Percentiles rank a stretch among this genome's conserved stretches.
Evolutionary conservation across 2,113 vertebrate species (phyloP).

Genomic region (Dissostichus mawsoni): DNA sequence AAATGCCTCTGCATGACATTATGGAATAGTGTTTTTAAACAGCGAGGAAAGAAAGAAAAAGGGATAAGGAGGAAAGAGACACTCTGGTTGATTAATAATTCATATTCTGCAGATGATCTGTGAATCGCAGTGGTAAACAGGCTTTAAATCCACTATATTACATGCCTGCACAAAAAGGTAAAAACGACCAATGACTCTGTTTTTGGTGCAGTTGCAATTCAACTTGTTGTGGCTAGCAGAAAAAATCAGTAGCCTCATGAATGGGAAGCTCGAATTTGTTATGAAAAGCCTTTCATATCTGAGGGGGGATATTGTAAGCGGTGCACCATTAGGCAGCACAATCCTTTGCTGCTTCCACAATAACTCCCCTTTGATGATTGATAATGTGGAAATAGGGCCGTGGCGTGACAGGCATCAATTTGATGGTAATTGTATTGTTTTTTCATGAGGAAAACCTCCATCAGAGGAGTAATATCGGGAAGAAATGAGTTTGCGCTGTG

Average conservation of each 20-base stretch:
- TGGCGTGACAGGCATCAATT: constrained; percentile 66
- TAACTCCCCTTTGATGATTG: constrained; percentile 58
- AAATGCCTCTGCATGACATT: constrained; percentile 60
- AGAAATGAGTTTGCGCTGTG: constrained; percentile 54
- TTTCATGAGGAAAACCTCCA: constrained; percentile 53
- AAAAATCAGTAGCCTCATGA: constrained; percentile 44
- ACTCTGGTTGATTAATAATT: constrained; percentile 76
- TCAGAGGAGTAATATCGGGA: constrained; percentile 58
- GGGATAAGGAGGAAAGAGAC: constrained; percentile 46
- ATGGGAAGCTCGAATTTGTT: constrained; percentile 58
- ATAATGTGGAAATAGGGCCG: constrained; percentile 58
- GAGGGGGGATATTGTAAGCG: constrained; percentile 30
- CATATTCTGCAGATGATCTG: constrained; percentile 81
- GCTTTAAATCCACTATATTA: constrained; percentile 70
- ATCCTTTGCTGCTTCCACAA: constrained; percentile 39
- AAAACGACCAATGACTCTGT: constrained; percentile 53
- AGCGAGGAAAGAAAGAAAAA: constrained; percentile 34
- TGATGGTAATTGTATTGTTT: constrained; percentile 70
- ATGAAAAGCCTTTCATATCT: constrained; percentile 57
- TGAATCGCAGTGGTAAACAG: constrained; percentile 78
- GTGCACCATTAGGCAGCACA: constrained; percentile 55
- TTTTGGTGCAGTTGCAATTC: constrained; percentile 56
- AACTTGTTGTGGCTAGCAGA: constrained; percentile 33
- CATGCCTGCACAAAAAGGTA: constrained; percentile 26
- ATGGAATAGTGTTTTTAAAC: constrained; percentile 59